These are phyloP conservation scores for Phrynocephalus vlangalii DNA, from an alignment of 2,797 vertebrate genomes.

Conservation along the genomic window DNA sequence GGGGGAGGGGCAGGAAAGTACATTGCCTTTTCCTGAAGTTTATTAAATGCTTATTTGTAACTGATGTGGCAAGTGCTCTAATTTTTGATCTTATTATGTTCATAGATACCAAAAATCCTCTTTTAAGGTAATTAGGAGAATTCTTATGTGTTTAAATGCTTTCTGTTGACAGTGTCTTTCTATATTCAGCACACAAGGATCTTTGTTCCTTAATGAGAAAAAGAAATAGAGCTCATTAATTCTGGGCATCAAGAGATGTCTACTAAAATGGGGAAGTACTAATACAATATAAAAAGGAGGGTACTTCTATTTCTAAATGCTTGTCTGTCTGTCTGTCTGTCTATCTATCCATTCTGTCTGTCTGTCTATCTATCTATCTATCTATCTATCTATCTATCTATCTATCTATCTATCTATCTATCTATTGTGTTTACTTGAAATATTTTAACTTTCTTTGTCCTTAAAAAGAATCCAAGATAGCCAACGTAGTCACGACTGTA, in stretches of 20 bases:
- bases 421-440: too few relatives aligned
- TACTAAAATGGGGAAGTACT: constrained; percentile 66
- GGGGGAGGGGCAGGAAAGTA: constrained; percentile 24
- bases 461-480: too few relatives aligned
- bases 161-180: constrained; percentile 73
- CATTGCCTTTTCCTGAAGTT: constrained; percentile 70
- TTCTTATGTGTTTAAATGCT: constrained; percentile 64
- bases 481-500: too few relatives aligned
- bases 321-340: too few relatives aligned
- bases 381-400: too few relatives aligned
- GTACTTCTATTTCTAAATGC: constrained; percentile 46
- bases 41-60: constrained; percentile 75
- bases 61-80: constrained; percentile 69
- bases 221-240: constrained; percentile 76
- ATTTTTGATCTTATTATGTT: constrained; percentile 74
- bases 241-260: constrained; percentile 74
- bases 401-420: too few relatives aligned
- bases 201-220: constrained; percentile 81
- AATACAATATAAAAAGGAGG: constrained; percentile 66
- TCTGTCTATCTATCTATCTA: too few relatives aligned
- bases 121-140: constrained; percentile 78
- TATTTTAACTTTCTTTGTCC: too few relatives aligned
- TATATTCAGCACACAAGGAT: constrained; percentile 68
- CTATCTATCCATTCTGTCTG: too few relatives aligned
- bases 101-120: constrained; percentile 76